phyloP scores from a whole-genome alignment of 2,113 vertebrate genomes.

The Daubentonia madagascariensis region DNA sequence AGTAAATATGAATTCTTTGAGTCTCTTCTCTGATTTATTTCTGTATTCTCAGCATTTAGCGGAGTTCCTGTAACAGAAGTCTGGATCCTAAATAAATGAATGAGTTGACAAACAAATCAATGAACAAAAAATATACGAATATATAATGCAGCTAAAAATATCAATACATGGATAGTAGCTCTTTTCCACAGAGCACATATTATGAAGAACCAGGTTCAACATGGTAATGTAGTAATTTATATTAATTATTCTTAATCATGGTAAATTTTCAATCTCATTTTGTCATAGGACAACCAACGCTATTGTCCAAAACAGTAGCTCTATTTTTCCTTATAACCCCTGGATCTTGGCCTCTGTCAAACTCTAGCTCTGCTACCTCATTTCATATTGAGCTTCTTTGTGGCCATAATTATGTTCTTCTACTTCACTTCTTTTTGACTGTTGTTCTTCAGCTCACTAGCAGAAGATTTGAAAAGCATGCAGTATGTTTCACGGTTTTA shows the following conservation, averaged over 20 bases:
- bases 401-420: not conserved
- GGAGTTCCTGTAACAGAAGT: not conserved
- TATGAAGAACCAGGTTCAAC: not conserved
- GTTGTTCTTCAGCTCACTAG: not conserved
- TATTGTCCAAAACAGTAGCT: not conserved
- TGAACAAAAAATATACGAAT: not conserved
- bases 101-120: not conserved
- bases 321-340: accelerated
- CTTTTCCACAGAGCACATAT: not conserved
- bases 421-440: not conserved
- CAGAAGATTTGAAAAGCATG: not conserved
- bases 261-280: not conserved
- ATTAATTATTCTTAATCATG: not conserved
- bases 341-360: not conserved
- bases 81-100: not conserved
- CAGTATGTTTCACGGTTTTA: accelerated
- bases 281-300: not conserved
- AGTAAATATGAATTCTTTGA: not conserved
- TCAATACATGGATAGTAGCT: not conserved
- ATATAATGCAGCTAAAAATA: not conserved
- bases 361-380: accelerated
- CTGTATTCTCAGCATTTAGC: not conserved
- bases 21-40: not conserved
- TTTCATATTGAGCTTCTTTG: not conserved
- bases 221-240: not conserved